Evolutionary conservation across 2,888 invertebrate species (phyloP).

Genomic region (Drosophila mercatorum): DNA sequence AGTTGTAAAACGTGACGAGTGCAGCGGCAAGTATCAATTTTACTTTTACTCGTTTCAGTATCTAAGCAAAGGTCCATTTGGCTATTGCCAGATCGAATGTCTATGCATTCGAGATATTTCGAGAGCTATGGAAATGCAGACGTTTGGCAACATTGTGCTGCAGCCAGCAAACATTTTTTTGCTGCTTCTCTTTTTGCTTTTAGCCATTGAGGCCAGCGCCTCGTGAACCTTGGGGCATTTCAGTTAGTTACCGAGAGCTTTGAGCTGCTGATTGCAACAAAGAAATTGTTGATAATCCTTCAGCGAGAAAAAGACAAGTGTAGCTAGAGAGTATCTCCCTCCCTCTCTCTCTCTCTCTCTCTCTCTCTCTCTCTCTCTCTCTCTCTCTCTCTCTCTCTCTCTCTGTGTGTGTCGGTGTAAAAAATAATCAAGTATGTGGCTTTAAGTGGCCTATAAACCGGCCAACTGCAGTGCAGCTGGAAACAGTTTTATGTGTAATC

Average conservation of each 20-base stretch:
- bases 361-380: not conserved
- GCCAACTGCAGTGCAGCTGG: not conserved
- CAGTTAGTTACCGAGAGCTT: not conserved
- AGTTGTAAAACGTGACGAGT: not conserved
- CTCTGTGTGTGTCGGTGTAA: not conserved
- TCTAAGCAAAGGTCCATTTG: not conserved
- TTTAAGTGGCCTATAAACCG: not conserved
- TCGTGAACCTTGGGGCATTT: slow-evolving; percentile 5
- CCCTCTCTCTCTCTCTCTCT: not conserved
- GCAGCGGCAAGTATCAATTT: not conserved
- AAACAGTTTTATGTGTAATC: slow-evolving; percentile 4
- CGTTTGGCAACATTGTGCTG: not conserved
- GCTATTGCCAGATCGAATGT: not conserved
- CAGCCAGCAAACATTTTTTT: not conserved
- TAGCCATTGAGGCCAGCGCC: slow-evolving; percentile 4
- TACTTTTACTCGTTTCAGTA: not conserved
- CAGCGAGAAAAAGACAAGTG: not conserved
- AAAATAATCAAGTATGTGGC: slow-evolving; percentile 1
- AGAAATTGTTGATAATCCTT: slow-evolving; percentile 8
- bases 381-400: not conserved
- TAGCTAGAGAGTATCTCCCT: not conserved
- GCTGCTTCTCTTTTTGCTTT: not conserved
- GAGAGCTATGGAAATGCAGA: not conserved
- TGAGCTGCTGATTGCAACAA: slow-evolving; percentile 11
- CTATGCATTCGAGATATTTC: not conserved